phyloP scores from a whole-genome alignment of 2,797 vertebrate species.

The Halcyon chelicuti region DNA sequence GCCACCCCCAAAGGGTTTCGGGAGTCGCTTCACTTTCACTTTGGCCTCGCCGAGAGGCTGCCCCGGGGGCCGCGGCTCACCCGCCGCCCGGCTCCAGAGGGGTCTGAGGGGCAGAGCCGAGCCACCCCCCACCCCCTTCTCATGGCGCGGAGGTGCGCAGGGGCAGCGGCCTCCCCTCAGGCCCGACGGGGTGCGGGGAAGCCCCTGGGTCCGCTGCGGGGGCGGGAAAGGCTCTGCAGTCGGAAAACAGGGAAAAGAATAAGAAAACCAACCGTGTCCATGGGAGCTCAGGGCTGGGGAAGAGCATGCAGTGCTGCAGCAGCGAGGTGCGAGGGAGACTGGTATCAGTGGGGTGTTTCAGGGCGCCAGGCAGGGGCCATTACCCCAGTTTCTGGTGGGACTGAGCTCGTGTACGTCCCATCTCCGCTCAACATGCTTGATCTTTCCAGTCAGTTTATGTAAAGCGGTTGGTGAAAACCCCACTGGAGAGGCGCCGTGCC shows the following conservation, averaged over 20 bases:
- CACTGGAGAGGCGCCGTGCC: rapidly evolving
- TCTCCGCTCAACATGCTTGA: not conserved
- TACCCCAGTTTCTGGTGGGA: not conserved
- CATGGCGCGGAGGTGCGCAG: too few species aligned
- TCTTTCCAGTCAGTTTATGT: not conserved
- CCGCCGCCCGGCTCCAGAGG: not conserved
- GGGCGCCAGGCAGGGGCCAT: rapidly evolving
- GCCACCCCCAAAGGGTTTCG: not conserved
- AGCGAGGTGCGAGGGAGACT: not conserved
- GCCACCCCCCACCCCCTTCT: not conserved
- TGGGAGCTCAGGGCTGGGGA: not conserved
- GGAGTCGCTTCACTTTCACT: constrained; percentile 64
- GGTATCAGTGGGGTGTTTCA: not conserved
- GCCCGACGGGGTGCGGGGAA: not conserved
- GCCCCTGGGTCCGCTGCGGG: not conserved
- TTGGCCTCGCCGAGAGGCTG: not conserved
- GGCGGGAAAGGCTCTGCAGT: not conserved
- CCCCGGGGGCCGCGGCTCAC: not conserved
- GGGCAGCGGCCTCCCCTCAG: not conserved
- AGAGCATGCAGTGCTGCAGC: rapidly evolving
- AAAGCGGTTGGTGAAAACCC: not conserved
- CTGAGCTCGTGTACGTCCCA: rapidly evolving
- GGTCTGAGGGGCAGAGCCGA: not conserved
- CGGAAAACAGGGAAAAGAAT: not conserved
- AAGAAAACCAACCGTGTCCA: not conserved